phyloP scores from a whole-genome alignment of 30 jellyfish, hydroid and myxozoan genomes.

The Chrysaora quinquecirrha region DNA sequence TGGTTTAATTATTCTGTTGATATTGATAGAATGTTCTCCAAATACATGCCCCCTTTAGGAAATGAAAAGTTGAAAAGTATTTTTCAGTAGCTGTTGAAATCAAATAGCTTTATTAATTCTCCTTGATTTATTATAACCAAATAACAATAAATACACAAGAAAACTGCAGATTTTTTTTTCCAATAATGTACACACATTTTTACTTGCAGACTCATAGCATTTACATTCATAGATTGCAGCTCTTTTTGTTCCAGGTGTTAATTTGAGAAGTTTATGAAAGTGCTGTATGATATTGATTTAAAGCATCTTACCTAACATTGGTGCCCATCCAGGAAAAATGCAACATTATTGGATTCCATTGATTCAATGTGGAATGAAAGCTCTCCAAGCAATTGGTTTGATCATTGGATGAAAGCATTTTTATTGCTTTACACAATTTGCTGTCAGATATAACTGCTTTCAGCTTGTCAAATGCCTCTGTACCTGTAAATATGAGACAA shows the following conservation, averaged over 20 bases:
- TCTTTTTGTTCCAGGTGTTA: too few species aligned
- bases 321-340: constrained; percentile 33
- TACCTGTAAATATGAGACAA: not conserved
- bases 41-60: too few species aligned
- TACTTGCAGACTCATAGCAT: not conserved
- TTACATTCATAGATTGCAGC: not conserved
- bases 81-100: too few species aligned
- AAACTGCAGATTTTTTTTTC: not conserved
- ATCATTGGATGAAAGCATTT: constrained; percentile 15
- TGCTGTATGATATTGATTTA: too few species aligned
- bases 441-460: constrained; percentile 2
- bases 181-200: not conserved
- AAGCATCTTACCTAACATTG: constrained; percentile 12
- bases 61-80: too few species aligned
- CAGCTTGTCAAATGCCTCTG: constrained; percentile 27
- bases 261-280: too few species aligned
- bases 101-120: not conserved
- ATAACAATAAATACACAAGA: not conserved
- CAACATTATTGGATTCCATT: constrained; percentile 21
- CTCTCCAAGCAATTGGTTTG: constrained; percentile 28
- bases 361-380: constrained; percentile 24
- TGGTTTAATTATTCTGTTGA: not conserved
- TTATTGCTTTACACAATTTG: not conserved
- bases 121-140: not conserved
- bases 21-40: not conserved